Base-by-base conservation (phyloP, 2,113 vertebrate genomes). In the Chaenocephalus aceratus region DNA sequence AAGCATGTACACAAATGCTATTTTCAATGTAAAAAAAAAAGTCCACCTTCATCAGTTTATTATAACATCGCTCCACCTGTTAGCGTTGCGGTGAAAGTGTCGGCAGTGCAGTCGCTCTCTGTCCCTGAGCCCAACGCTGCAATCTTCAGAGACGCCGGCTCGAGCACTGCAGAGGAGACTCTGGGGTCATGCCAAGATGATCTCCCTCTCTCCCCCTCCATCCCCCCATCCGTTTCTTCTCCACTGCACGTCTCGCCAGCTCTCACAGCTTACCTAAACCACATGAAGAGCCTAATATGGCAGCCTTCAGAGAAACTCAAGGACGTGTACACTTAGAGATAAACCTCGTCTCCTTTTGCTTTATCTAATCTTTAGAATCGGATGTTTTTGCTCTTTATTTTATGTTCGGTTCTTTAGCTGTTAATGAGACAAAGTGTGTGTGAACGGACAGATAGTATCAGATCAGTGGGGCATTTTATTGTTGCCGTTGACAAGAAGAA, bases 301-400 rank as follows among this genome's bases (percentile, higher is more conserved):
- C 81, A 82, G 79, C 77, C 80, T 79, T 88, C 90, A 90, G 65
- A 89, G 53, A 67, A 82, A 86, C 78, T 84, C 63, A 79, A 79
- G 86, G 72, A 86, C 57, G 49, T 21, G 74, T 18, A 81, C 72
- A 59, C 75, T 72, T 21, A n/a, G 64, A 92, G 82, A 90, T 90
- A 79, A 88, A 84, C 59, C 51, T 41, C 8, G n/a, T 36, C 60
- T 45, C 7, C 34, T 70, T 16, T 56, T 21, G 12, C 83, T 85
- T 79, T 66, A 90, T 88, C 89, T 91, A 64, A 85, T 91, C 90
- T 88, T 23, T 83, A 2, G 76, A 86, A 91, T 93, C 91, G 60
- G 67, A 76, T 88, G 78, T 86, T 85, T 80, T 79, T 79, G 60
- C 84, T 72, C 72, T 88, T 78, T 86, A 84, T 89, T 88, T 92